phyloP scores from a whole-genome alignment of 2,888 invertebrate genomes.

The Agriopis marginaria region DNA sequence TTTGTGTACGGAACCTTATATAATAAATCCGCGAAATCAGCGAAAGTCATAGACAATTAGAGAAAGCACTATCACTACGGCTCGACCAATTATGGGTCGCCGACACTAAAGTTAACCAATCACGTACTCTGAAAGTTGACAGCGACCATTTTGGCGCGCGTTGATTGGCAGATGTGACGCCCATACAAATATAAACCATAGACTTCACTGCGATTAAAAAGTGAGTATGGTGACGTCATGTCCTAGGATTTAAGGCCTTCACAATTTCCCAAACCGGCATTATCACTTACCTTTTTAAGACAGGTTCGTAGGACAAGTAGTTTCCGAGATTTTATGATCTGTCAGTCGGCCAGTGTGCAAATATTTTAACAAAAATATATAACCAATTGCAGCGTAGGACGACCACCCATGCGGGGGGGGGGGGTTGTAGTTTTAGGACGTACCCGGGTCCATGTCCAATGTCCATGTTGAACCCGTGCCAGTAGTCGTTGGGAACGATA shows the following conservation, averaged over 20 bases:
- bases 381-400: too few relatives aligned
- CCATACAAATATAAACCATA: conserved; percentile 48
- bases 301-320: too few relatives aligned
- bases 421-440: too few relatives aligned
- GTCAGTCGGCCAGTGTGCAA: too few relatives aligned
- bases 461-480: too few relatives aligned
- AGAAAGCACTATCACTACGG: conserved; percentile 65
- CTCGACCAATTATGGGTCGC: conserved; percentile 67
- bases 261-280: too few relatives aligned
- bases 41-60: conserved; percentile 73
- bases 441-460: too few relatives aligned
- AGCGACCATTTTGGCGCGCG: conserved; percentile 64
- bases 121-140: conserved; percentile 68
- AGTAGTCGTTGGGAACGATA: too few relatives aligned
- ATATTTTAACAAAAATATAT: too few relatives aligned
- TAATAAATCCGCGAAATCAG: conserved; percentile 57
- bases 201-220: conserved; percentile 11
- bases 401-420: too few relatives aligned
- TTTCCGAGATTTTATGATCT: too few relatives aligned
- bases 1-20: conserved; percentile 46
- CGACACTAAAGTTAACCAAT: conserved; percentile 61
- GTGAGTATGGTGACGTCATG: conserved; percentile 5
- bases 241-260: neutral
- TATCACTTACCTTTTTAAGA: too few relatives aligned
- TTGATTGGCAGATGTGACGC: conserved; percentile 56